Base-by-base conservation (phyloP, 92 coral and sea anemone genomes). In the Micromussa lordhowensis region DNA sequence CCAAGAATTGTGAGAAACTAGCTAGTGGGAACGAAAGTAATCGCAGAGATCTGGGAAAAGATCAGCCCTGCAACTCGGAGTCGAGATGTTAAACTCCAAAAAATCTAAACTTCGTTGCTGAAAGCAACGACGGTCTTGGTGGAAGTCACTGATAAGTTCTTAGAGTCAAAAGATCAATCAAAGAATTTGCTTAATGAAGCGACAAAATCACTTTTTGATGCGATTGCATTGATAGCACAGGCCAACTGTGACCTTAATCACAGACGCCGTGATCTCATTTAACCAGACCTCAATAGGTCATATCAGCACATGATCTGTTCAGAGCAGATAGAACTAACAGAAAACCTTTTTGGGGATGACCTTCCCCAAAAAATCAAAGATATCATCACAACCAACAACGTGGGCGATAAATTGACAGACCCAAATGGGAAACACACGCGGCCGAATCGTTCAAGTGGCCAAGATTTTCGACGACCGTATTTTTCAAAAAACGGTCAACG, bases 1-100 rank as follows among this genome's bases (percentile, higher is more conserved):
- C 87, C 48, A 68, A 85, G 78, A 90, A 90, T 58, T 90, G 87
- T 78, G 90, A 85, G 29, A 85, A 80, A 68, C 80, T 85, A n/a
- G n/a, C n/a, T n/a, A 68, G 83, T 81, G 19, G 28, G 82, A 32
- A 30, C 87, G 15, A 85, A 90, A 68, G 90, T 85, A n/a, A 72
- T n/a, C n/a, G n/a, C n/a, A n/a, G n/a, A n/a, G n/a, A n/a, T n/a
- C n/a, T n/a, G n/a, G n/a, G n/a, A n/a, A 76, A 11, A 58, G 89
- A 31, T 44, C 44, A 21, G 35, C 64, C 4, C 77, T 86, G 11
- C n/a, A n/a, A n/a, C n/a, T n/a, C n/a, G n/a, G n/a, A n/a, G n/a
- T n/a, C n/a, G n/a, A n/a, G n/a, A n/a, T n/a, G n/a, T n/a, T n/a
- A n/a, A n/a, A n/a, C n/a, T n/a, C n/a, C n/a, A n/a, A n/a, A n/a